A percentile compares a stretch with the other conserved stretches of the same genome.
Conservation (phyloP, 1,140 invertebrate genomes). For the Drosophila parabipectinata region DNA sequence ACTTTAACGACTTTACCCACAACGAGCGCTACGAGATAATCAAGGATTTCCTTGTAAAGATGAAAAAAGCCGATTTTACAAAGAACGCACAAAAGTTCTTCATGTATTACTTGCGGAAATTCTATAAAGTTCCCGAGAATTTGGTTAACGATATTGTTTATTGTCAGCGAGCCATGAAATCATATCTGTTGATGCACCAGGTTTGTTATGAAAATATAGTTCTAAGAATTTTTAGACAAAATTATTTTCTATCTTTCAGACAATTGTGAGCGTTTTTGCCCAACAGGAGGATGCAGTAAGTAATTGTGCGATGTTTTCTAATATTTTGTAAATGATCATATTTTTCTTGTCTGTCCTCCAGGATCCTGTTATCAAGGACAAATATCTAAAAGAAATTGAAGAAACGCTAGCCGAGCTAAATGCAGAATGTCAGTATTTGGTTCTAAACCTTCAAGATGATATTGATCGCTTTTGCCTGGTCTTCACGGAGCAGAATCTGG, state of each 20-base stretch:
- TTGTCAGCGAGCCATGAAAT: conserved; percentile 69
- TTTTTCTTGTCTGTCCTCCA: conserved; percentile 15
- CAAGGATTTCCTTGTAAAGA: conserved; percentile 55
- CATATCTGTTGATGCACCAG: conserved; percentile 66
- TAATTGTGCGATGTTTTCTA: neutral
- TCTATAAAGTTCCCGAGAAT: conserved; percentile 69
- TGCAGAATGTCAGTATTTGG: conserved; percentile 69
- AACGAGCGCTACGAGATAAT: conserved; percentile 66
- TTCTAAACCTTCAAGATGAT: conserved; percentile 60
- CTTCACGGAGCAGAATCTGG: conserved; percentile 50
- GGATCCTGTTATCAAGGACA: conserved; percentile 53
- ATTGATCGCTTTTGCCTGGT: conserved; percentile 67
- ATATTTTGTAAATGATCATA: neutral
- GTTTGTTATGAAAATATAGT: conserved; percentile 25
- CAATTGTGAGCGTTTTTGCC: conserved; percentile 49
- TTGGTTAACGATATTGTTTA: conserved; percentile 75
- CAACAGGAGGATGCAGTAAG: conserved; percentile 52
- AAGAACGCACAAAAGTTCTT: conserved; percentile 56
- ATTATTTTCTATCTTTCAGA: conserved; percentile 35
- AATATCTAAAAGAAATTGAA: conserved; percentile 63
- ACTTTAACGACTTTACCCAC: conserved; percentile 62
- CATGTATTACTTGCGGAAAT: conserved; percentile 68
- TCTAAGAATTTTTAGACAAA: neutral
- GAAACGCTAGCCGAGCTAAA: conserved; percentile 66
- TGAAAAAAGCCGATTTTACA: conserved; percentile 42